phyloP scores from a whole-genome alignment of 1,140 invertebrate genomes.

The Acyrthosiphon pisum region DNA sequence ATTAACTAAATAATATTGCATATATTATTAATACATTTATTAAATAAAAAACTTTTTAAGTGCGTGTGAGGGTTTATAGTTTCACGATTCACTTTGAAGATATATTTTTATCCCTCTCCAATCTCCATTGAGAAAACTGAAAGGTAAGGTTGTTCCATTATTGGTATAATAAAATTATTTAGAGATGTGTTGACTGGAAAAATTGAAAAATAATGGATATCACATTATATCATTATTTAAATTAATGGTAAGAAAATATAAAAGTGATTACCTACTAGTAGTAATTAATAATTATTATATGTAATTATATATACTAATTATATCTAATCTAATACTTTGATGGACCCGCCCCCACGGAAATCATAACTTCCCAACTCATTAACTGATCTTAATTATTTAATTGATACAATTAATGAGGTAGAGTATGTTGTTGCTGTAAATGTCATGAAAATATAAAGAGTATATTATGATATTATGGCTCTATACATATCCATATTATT shows the following conservation, averaged over 20 bases:
- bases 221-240: background rate
- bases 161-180: background rate
- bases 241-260: background rate
- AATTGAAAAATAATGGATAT: background rate
- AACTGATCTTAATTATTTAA: too few relatives aligned
- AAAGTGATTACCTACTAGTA: background rate
- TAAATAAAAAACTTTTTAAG: background rate
- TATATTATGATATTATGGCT: background rate
- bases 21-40: too few relatives aligned
- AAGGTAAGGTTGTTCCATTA: background rate
- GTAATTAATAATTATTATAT: background rate
- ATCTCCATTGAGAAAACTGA: background rate
- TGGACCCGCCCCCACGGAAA: too few relatives aligned
- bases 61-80: background rate
- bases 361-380: too few relatives aligned
- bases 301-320: background rate
- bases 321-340: background rate
- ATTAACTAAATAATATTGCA: background rate
- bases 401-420: background rate
- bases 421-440: background rate
- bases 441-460: background rate
- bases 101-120: background rate
- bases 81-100: background rate
- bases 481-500: background rate
- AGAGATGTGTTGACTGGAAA: background rate